Conservation (phyloP, 2,888 invertebrate genomes). For the Scelioninae gen. 1 region DNA sequence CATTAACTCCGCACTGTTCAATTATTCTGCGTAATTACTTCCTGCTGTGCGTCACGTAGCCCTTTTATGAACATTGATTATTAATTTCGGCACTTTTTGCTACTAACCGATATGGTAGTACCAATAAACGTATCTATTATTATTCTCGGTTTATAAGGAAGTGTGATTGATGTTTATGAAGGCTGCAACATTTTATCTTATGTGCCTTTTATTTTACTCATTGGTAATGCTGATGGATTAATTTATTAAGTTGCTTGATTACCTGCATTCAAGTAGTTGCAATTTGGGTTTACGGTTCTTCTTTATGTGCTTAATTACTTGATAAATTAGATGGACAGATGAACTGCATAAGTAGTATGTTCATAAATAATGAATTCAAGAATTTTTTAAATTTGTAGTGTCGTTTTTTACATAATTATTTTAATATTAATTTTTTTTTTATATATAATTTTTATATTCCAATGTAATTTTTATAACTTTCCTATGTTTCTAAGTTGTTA, state of each 20-base stretch:
- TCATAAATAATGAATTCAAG: too few species aligned
- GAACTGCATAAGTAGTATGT: too few species aligned
- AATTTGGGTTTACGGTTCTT: background rate
- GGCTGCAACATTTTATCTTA: too few species aligned
- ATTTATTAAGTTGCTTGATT: background rate
- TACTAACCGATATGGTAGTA: slow-evolving; percentile 1
- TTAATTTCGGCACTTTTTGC: slow-evolving; percentile 32
- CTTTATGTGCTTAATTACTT: too few species aligned
- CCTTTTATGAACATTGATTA: slow-evolving; percentile 29
- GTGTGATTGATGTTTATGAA: slow-evolving; percentile 1
- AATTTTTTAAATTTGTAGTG: too few species aligned
- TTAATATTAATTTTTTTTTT: too few species aligned
- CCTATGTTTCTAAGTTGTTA: too few species aligned
- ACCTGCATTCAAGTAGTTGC: background rate
- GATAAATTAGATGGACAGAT: too few species aligned
- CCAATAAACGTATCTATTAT: background rate
- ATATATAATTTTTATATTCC: too few species aligned
- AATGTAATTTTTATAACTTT: too few species aligned
- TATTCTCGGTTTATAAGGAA: slow-evolving; percentile 18
- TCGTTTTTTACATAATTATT: too few species aligned
- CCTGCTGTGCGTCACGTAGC: slow-evolving; percentile 69
- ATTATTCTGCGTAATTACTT: slow-evolving; percentile 68
- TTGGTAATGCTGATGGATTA: background rate
- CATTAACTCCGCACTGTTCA: too few species aligned
- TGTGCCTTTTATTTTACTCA: background rate